Evolutionary conservation across 2,113 vertebrate genomes (phyloP), one percentile per base, ranked within the genome.

Genomic region (Ifrita kowaldi): DNA sequence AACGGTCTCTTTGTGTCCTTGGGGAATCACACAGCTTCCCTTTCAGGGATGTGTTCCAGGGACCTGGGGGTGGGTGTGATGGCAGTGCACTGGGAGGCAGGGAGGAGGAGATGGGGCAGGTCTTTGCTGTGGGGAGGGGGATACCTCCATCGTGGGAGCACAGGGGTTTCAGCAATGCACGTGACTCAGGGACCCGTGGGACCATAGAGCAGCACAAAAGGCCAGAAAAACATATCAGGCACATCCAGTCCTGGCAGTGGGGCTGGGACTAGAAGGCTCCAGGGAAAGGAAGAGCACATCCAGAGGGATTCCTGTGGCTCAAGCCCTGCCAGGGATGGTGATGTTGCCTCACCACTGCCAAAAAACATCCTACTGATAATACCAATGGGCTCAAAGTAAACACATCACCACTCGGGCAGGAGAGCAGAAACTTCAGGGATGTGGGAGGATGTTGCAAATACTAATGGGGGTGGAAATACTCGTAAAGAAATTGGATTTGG

Each of bases 131-230:
- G 56, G 24, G 83, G 60, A 90, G 20, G 18, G 39, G 30, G 60
- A 65, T 30, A 16, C 4, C 22, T 87, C 87, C 3, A 1, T 62
- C 47, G 73, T 49, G 64, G 46, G 62, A 76, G 53, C 32, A 1
- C 0, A 1, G 30, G 5, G 39, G n/a, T 23, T 52, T 37, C 52
- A n/a, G 62, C 47, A 63, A 7, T 1, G 2, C 30, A 4, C 1
- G 2, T 82, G 85, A 86, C 57, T 70, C 68, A 22, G 46, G 69
- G 47, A 47, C 56, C 60, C 10, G 0, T 35, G 81, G 77, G 81
- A 87, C 52, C 73, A 65, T 39, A 27, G 63, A 76, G 41, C 0
- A 10, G 87, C 90, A 94, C 60, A 81, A 85, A 88, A 87, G 44
- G 92, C 57, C 88, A 94, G 42, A 63, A 84, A 87, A 94, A 68